Base-by-base conservation (phyloP, 2,888 invertebrate species). In the Dione vanillae region DNA sequence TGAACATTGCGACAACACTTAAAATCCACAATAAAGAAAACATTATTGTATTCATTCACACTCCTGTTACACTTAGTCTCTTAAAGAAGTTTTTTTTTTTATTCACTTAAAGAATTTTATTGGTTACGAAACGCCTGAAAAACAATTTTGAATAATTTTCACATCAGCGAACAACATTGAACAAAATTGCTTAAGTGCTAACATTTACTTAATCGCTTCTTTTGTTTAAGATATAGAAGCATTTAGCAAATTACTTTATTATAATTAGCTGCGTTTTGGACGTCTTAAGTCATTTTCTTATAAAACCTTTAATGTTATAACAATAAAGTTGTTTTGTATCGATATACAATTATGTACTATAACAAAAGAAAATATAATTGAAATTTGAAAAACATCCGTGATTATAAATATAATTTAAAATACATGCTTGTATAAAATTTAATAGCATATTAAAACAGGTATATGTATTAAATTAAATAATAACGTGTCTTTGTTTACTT, bases 21-120 rank as follows among this genome's bases (percentile, higher is more conserved):
- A 88, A 79, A 65, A 86, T 83, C 84, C 86, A 89, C 83, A 86
- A 83, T 1, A 82, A 82, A 5, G 85, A 82, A 74, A 77, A 82
- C 88, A 89, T 88, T 73, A 71, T 81, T 67, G 16, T 70, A 70
- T 74, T 51, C 61, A 69, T 49, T 64, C 47, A 49, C 35, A 62
- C 69, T 70, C 41, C 40, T 49, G 20, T 65, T n/a, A 51, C 64
- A 64, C 41, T 65, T 43, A 52, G 49, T 40, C 35, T 51, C 45
- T 27, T 52, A 66, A 62, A n/a, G 20, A 58, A 49, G 45, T 45
- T 67, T 54, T 52, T 67, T 54, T 52, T 27, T 62, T 45, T 37
- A 56, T 54, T 69, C 47, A 71, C 41, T 64, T 45, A 65, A 20
- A 27, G 37, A 51, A 47, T 72, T 69, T 72, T 72, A 62, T 59